Evolutionary conservation across 2,797 vertebrate genomes (phyloP).

Genomic region (Chiroxiphia lanceolata): DNA sequence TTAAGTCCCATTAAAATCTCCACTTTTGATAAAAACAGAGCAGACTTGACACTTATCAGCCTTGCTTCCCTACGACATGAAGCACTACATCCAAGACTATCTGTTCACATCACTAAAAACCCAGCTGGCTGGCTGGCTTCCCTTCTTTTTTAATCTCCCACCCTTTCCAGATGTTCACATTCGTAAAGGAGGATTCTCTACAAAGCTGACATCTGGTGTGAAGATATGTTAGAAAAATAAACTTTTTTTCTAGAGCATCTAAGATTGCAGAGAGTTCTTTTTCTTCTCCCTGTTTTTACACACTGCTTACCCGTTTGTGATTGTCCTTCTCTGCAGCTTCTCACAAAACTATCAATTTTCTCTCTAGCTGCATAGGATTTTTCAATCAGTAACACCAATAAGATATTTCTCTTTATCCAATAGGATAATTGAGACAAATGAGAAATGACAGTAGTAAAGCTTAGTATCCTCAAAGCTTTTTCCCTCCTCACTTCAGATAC

Average conservation of each 20-base stretch:
- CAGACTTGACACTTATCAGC: neutral
- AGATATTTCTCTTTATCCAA: neutral
- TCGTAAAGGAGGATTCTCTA: neutral
- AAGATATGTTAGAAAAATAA: neutral
- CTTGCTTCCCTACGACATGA: neutral
- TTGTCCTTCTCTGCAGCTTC: neutral
- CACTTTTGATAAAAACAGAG: neutral
- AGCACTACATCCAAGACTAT: neutral
- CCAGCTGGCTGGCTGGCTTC: neutral
- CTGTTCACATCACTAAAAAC: neutral
- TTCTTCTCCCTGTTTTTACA: neutral
- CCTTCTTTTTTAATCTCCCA: neutral
- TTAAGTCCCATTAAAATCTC: neutral
- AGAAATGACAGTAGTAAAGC: neutral
- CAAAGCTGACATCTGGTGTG: neutral
- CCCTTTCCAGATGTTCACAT: neutral
- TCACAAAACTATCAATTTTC: neutral
- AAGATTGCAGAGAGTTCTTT: neutral
- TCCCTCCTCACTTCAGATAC: neutral
- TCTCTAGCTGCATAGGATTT: neutral
- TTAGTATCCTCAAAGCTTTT: neutral
- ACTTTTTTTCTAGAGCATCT: neutral
- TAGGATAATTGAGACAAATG: neutral
- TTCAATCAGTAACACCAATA: neutral
- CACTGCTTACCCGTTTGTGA: neutral